Base-by-base conservation (phyloP, 2,888 invertebrate genomes). In the Entomobrya proxima region DNA sequence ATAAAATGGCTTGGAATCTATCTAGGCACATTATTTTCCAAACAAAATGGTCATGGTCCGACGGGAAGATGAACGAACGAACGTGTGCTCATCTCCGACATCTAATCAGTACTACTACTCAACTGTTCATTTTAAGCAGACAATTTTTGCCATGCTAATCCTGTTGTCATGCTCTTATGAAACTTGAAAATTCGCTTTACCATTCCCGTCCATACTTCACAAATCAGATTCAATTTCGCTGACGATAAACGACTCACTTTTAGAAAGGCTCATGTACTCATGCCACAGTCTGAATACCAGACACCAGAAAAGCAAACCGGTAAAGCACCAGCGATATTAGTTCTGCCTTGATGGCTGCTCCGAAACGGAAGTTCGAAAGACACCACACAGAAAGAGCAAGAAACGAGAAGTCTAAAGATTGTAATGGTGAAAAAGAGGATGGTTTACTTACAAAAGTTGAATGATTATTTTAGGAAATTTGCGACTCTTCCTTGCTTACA, bases 391-490 rank as follows among this genome's bases (percentile, higher is more conserved):
- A 18, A 32, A n/a, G n/a, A n/a, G n/a, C n/a, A n/a, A n/a, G n/a
- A n/a, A n/a, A n/a, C n/a, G n/a, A n/a, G n/a, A n/a, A n/a, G n/a
- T n/a, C n/a, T n/a, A n/a, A n/a, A n/a, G n/a, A n/a, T n/a, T n/a
- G n/a, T n/a, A n/a, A n/a, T n/a, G n/a, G n/a, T n/a, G n/a, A n/a
- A n/a, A n/a, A n/a, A n/a, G n/a, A n/a, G n/a, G n/a, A n/a, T n/a
- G n/a, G n/a, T n/a, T n/a, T 27, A 55, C 21, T 24, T 50, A 50
- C 50, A 50, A 85, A 82, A 80, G 79, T 87, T 85, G 83, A 86
- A 88, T 81, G 89, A 89, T 88, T 89, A 89, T 89, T 89, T 89
- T 89, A 88, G 87, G 89, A 89, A 84, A 55, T 78, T 81, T 86
- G 82, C 76, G 74, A 87, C 84, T 85, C 85, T 84, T 55, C 27